phyloP scores from a whole-genome alignment of 1,140 invertebrate species.

The Calephelis virginiensis region DNA sequence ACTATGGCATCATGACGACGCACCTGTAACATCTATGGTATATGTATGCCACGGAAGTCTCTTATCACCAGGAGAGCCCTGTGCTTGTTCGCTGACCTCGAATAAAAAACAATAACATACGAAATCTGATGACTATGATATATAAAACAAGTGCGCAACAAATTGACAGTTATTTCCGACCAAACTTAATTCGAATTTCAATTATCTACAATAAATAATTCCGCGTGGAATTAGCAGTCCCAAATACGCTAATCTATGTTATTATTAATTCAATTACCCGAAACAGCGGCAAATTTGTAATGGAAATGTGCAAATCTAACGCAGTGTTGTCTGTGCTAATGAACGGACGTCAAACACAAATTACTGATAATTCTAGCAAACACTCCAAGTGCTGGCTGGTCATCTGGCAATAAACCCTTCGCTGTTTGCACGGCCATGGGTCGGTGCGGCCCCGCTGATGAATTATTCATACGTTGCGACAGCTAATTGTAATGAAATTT shows the following conservation, averaged over 20 bases:
- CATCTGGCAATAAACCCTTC: conserved; percentile 65
- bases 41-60: too few relatives aligned
- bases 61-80: too few relatives aligned
- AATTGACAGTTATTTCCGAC: neutral
- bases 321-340: conserved; percentile 39
- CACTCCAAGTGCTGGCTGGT: conserved; percentile 46
- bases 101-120: neutral
- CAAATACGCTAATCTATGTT: conserved; percentile 17
- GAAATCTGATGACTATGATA: too few relatives aligned
- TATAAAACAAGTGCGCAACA: neutral
- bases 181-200: conserved; percentile 1
- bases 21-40: too few relatives aligned
- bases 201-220: conserved; percentile 1
- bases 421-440: conserved; percentile 51
- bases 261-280: conserved; percentile 15
- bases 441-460: conserved; percentile 44
- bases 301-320: conserved; percentile 45
- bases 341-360: conserved; percentile 46
- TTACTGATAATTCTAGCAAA: conserved; percentile 59
- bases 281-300: conserved; percentile 26
- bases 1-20: too few relatives aligned
- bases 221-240: neutral
- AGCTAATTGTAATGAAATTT: conserved; percentile 78
- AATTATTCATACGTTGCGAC: conserved; percentile 67
- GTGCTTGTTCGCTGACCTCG: too few relatives aligned